Percentiles rank a stretch among this genome's conserved stretches.
These are phyloP conservation scores for Xenopus petersii DNA, from an alignment of 2,797 vertebrate species.

Conservation along the genomic window DNA sequence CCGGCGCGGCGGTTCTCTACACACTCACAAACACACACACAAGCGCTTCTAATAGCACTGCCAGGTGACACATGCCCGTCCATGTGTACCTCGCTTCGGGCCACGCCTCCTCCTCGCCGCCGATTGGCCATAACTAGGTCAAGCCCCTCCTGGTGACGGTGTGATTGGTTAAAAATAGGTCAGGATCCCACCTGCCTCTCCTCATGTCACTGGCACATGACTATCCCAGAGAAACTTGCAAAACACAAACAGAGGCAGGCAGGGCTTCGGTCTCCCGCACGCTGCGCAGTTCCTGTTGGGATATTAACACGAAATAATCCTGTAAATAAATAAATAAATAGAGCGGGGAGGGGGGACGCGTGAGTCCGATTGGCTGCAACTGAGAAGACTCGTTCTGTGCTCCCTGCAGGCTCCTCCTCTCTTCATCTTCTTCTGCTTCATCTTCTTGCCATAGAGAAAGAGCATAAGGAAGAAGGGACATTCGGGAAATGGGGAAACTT, in stretches of 20 bases:
- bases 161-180: constrained; percentile 80
- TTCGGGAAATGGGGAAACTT: constrained; percentile 39
- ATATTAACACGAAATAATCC: neutral
- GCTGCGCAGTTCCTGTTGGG: neutral
- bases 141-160: constrained; percentile 65
- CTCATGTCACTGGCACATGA: constrained; percentile 32
- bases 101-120: constrained; percentile 27
- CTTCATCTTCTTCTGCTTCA: too few species aligned
- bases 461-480: constrained; percentile 9
- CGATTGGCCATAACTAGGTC: constrained; percentile 59
- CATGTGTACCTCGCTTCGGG: constrained; percentile 44
- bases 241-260: constrained; percentile 42
- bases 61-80: constrained; percentile 51
- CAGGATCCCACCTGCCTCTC: constrained; percentile 68
- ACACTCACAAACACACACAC: neutral
- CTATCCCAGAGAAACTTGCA: constrained; percentile 39
- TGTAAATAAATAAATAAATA: constrained; percentile 31
- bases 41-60: constrained; percentile 30
- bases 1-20: too few species aligned
- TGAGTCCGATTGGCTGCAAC: constrained; percentile 24
- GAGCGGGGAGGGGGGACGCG: neutral
- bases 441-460: constrained; percentile 19
- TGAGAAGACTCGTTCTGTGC: constrained; percentile 13
- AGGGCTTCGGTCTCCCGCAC: constrained; percentile 14
- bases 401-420: constrained; percentile 29